Conservation (phyloP, 30 jellyfish, hydroid and myxozoan genomes). For the Turritopsis rubra region DNA sequence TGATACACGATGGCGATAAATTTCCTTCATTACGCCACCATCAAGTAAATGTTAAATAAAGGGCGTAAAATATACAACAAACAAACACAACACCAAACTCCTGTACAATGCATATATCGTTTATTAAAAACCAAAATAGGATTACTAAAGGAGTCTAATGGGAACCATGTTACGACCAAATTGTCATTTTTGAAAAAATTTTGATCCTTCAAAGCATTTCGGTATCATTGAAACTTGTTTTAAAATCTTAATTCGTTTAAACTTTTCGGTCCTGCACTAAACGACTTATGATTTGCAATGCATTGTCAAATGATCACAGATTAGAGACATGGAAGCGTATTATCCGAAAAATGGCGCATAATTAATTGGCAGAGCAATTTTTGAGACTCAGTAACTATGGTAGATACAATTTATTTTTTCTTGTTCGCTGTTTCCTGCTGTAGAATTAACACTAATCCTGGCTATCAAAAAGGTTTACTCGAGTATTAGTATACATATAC, state of each 20-base stretch:
- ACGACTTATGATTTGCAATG: not conserved
- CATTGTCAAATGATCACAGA: not conserved
- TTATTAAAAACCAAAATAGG: too few relatives aligned
- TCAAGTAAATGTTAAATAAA: too few relatives aligned
- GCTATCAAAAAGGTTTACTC: not conserved
- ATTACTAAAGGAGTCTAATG: too few relatives aligned
- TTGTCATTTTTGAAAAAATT: not conserved
- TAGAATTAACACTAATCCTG: not conserved
- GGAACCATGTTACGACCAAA: not conserved
- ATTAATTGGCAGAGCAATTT: not conserved
- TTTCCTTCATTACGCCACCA: too few relatives aligned
- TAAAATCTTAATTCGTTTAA: not conserved
- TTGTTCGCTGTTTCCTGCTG: not conserved
- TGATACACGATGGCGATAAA: too few relatives aligned
- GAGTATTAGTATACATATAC: not conserved
- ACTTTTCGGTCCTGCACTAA: not conserved
- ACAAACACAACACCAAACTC: too few relatives aligned
- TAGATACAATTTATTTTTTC: not conserved
- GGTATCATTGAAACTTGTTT: not conserved
- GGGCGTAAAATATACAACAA: too few relatives aligned
- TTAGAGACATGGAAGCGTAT: not conserved
- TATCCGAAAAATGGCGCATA: not conserved
- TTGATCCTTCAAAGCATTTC: not conserved
- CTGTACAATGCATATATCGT: too few relatives aligned
- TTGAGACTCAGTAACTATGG: not conserved